phyloP scores from a whole-genome alignment of 2,797 vertebrate species.

The Sparidentex hasta region DNA sequence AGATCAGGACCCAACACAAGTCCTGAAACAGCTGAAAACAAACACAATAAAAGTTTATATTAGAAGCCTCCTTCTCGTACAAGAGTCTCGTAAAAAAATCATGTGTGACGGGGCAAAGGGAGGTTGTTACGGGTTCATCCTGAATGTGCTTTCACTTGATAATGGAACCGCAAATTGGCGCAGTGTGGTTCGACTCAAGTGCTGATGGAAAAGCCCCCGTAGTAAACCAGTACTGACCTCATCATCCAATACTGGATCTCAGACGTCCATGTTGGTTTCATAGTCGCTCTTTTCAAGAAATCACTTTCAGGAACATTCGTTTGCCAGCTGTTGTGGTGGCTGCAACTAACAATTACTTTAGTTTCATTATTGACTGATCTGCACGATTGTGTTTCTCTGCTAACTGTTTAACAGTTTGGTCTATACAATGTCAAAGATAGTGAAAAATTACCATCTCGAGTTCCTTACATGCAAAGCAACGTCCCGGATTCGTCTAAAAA shows the following conservation, averaged over 20 bases:
- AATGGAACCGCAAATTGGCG: no score
- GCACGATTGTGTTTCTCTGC: neutral
- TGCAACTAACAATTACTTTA: neutral
- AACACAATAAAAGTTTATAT: no score
- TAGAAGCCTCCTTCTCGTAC: no score
- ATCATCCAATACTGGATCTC: neutral
- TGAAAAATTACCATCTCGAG: neutral
- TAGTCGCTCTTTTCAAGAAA: no score
- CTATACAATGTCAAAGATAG: neutral
- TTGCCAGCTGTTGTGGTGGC: neutral
- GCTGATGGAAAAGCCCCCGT: neutral
- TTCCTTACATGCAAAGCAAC: neutral
- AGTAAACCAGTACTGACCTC: no score
- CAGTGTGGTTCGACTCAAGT: no score
- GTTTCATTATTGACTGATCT: neutral
- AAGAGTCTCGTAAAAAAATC: no score
- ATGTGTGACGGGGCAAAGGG: no score
- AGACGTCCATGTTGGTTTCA: neutral
- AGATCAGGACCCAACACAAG: no score
- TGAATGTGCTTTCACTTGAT: no score
- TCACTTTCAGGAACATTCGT: neutral
- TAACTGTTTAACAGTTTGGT: neutral
- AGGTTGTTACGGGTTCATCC: no score
- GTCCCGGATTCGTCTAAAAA: neutral
- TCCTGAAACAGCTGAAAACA: no score